Evolutionary conservation across 2,888 invertebrate genomes (phyloP).

Genomic region (Ophion ventricosus): DNA sequence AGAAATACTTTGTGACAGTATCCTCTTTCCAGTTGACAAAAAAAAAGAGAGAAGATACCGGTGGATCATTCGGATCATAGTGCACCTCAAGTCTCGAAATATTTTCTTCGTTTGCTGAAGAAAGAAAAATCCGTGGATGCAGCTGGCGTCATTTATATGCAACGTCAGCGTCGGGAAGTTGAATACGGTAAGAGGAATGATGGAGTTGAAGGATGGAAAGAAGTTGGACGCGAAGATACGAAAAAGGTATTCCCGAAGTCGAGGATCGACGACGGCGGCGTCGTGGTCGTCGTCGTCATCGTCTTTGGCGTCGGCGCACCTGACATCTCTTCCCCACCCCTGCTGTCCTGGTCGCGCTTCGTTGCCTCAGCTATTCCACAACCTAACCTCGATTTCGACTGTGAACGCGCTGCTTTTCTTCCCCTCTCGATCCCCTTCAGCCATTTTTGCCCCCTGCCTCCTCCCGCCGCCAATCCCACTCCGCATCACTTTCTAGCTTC

Average conservation of each 20-base stretch:
- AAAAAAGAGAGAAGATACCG: conserved; percentile 20
- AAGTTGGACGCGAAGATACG: conserved; percentile 42
- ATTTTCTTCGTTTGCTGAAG: conserved; percentile 37
- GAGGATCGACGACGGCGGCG: conserved; percentile 57
- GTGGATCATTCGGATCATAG: conserved; percentile 48
- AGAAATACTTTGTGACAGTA: conserved; percentile 46
- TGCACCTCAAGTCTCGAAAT: conserved; percentile 42
- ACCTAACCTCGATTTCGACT: conserved; percentile 2
- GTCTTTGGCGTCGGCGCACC: conserved; percentile 63
- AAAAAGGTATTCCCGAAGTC: conserved; percentile 49
- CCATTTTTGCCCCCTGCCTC: neutral
- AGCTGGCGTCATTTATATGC: conserved; percentile 45
- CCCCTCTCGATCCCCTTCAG: neutral
- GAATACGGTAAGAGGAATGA: conserved; percentile 28
- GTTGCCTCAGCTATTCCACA: neutral
- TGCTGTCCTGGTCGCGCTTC: neutral
- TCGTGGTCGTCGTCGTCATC: conserved; percentile 43
- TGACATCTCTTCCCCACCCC: conserved; percentile 42
- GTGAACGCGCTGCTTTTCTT: neutral
- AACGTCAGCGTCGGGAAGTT: conserved; percentile 22
- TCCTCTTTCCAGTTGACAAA: conserved; percentile 38
- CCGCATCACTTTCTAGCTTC: conserved; percentile 45
- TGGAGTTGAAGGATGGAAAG: conserved; percentile 31
- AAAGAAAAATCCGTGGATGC: conserved; percentile 47
- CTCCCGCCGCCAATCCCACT: conserved; percentile 22